Conservation (phyloP, 2,797 vertebrate species). For the Sebastes taczanowskii region DNA sequence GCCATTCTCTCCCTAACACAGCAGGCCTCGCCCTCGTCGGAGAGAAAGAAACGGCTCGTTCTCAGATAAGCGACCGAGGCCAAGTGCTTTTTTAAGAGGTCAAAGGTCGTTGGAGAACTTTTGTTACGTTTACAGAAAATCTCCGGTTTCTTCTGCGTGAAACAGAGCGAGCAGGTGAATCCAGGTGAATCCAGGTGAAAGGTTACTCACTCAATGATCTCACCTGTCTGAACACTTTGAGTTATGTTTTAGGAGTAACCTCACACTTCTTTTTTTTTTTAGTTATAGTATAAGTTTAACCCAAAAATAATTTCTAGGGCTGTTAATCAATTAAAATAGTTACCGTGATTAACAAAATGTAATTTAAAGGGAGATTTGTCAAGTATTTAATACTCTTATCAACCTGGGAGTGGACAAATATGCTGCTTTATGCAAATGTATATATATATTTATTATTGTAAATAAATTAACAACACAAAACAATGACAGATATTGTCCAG, state of each 20-base stretch:
- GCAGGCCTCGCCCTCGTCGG: conserved; percentile 13
- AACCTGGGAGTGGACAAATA: no score
- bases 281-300: not conserved
- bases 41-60: not conserved
- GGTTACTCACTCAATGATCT: not conserved
- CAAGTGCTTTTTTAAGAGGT: not conserved
- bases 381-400: no score
- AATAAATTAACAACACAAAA: no score
- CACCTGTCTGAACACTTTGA: not conserved
- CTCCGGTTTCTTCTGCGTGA: not conserved
- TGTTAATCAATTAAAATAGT: no score
- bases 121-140: not conserved
- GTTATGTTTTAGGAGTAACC: not conserved
- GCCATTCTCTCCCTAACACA: conserved; percentile 4
- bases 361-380: no score
- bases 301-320: no score
- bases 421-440: accelerated
- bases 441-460: no score
- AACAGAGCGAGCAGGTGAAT: not conserved
- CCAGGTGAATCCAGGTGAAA: not conserved
- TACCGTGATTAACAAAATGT: no score
- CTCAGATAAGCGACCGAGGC: not conserved
- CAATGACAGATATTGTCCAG: no score
- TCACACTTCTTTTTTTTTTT: not conserved
- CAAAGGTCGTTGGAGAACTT: not conserved